Conservation (phyloP, 2,113 vertebrate genomes). For the Mormyrus iriodes region DNA sequence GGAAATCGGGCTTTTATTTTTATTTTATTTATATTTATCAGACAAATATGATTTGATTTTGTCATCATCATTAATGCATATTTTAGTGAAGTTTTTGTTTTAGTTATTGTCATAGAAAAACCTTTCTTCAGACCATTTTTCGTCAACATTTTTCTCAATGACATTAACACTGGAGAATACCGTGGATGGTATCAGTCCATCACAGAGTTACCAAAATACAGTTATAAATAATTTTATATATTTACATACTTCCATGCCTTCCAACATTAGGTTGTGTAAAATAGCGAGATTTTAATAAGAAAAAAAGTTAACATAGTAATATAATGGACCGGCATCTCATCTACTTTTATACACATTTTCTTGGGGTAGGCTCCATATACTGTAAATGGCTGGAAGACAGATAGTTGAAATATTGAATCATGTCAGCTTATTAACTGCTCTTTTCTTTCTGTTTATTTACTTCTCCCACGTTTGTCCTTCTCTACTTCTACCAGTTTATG, state of each 20-base stretch:
- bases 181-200: too few relatives aligned
- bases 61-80: background rate
- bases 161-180: too few relatives aligned
- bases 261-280: background rate
- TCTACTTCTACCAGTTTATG: slow-evolving; percentile 43
- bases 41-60: background rate
- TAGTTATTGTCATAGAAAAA: background rate
- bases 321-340: background rate
- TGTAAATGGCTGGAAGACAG: background rate
- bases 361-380: background rate
- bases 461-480: background rate
- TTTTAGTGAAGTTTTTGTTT: background rate
- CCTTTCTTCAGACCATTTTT: background rate
- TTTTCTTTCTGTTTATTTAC: background rate
- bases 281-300: background rate
- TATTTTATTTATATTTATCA: background rate
- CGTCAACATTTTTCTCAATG: too few relatives aligned
- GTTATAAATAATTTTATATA: too few relatives aligned
- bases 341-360: background rate
- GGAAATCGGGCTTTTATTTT: background rate
- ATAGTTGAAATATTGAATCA: background rate
- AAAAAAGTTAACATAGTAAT: background rate
- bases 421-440: background rate
- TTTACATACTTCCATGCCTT: too few relatives aligned
- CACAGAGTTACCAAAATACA: too few relatives aligned